Evolutionary conservation across 2,113 vertebrate species (phyloP).

Genomic region (Thalassarche chlororhynchos): DNA sequence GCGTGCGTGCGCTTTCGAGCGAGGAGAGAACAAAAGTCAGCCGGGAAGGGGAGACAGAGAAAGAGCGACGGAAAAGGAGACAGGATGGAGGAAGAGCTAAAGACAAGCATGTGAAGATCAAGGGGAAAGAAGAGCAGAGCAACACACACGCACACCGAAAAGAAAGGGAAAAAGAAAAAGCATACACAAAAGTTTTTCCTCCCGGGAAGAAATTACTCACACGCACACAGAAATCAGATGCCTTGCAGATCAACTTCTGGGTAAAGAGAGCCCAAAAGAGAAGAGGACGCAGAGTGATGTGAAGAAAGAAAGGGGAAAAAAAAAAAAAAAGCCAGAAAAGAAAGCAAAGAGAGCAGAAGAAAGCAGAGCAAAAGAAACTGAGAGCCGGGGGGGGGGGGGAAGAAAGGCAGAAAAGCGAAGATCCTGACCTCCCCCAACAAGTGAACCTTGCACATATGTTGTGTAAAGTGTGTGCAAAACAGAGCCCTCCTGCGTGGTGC

Average conservation of each 20-base stretch:
- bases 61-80: neutral
- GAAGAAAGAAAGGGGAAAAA: neutral
- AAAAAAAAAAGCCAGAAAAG: neutral
- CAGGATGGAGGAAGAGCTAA: neutral
- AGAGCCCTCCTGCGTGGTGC: slow-evolving; percentile 59
- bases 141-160: neutral
- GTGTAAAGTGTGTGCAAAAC: slow-evolving; percentile 72
- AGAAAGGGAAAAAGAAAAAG: neutral
- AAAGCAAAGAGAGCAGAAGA: neutral
- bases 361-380: slow-evolving; percentile 52
- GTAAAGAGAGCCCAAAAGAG: neutral
- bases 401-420: slow-evolving; percentile 36
- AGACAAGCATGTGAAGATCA: slow-evolving; percentile 10
- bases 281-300: slow-evolving; percentile 4
- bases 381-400: slow-evolving; percentile 4
- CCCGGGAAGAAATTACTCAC: neutral
- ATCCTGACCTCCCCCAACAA: slow-evolving; percentile 72
- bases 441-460: slow-evolving; percentile 76
- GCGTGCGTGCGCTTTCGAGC: neutral
- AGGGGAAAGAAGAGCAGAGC: neutral
- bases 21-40: slow-evolving; percentile 64
- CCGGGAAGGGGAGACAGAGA: slow-evolving; percentile 15
- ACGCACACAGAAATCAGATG: neutral
- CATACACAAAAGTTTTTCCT: slow-evolving; percentile 37
- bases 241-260: slow-evolving; percentile 8